Evolutionary conservation across 2,113 vertebrate species (phyloP), one percentile per base, ranked within the genome.

Genomic region (Oreochromis spilurus): DNA sequence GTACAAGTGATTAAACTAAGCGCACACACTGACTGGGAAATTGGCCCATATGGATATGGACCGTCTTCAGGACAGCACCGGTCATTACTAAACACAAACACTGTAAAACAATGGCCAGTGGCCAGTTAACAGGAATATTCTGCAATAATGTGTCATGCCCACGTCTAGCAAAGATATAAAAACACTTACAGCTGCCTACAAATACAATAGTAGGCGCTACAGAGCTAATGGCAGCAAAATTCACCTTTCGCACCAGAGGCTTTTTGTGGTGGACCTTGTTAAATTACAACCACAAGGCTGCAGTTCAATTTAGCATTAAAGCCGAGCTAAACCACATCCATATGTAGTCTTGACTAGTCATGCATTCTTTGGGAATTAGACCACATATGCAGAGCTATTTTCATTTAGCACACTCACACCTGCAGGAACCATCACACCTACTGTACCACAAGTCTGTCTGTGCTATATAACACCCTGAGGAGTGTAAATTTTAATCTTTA

Each of bases 341-440:
- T 84, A 78, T 85, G 83, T 83, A 80, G 81, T 79, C 78, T 57
- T 17, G 31, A 81, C 77, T 84, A 24, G 87, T 87, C 80, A 84
- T 82, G 87, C 86, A 92, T 95, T 93, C 88, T 86, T 92, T 55
- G 26, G 65, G 43, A 84, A 88, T 91, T 84, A 72, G 40, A 79
- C 31, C 36, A 83, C 72, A 82, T 84, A 62, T 67, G 36, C 19
- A 82, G 78, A 36, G 67, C 34, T 21, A 78, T 77, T 84, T 84
- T 62, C 54, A 87, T 52, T 62, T n/a, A 17, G 26, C 57, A 9
- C 57, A 9, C 14, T 0, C 72, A 52, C 8, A 82, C 53, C 21
- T 55, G 26, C 34, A 65, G 58, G 60, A 70, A 81, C 50, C 57
- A 14, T 29, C 43, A 58, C 45, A 52, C 70, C 40, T 24, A 31